Percentiles rank a stretch among this genome's conserved stretches.
Conservation (phyloP, 2,113 vertebrate genomes). For the Beaufortia kweichowensis region DNA sequence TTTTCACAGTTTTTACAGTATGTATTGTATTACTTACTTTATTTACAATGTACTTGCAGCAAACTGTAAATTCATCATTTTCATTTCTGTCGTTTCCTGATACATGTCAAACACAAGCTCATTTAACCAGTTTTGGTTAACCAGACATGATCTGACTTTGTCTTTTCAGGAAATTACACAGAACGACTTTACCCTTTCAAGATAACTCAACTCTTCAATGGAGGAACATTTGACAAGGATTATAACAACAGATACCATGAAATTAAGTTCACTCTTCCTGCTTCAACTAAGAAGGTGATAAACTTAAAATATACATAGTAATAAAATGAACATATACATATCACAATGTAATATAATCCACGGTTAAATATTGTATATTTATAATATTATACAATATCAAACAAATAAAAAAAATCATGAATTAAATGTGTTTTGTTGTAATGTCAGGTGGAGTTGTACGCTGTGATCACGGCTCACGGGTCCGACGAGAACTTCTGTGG, state of each 20-base stretch:
- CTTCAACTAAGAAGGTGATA: conserved; percentile 70
- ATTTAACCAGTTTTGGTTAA: too few relatives aligned
- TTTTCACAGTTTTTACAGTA: not conserved
- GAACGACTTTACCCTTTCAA: conserved; percentile 63
- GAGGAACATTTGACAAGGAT: conserved; percentile 74
- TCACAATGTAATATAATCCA: not conserved
- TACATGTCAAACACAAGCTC: too few relatives aligned
- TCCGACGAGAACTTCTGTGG: conserved; percentile 74
- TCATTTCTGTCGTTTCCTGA: too few relatives aligned
- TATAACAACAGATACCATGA: conserved; percentile 75
- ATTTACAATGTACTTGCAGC: not conserved
- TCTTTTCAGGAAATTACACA: conserved; percentile 36
- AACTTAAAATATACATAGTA: not conserved
- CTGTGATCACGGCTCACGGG: conserved; percentile 78
- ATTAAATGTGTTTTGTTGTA: not conserved
- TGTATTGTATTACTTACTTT: not conserved
- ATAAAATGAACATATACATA: not conserved
- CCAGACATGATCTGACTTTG: not conserved
- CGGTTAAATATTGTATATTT: too few relatives aligned
- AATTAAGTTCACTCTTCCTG: conserved; percentile 66
- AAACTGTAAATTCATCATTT: not conserved
- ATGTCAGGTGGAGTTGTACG: conserved; percentile 75
- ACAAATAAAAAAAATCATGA: not conserved
- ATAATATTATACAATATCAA: too few relatives aligned
- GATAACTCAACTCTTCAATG: conserved; percentile 67